These are phyloP conservation scores for Oryzias curvinotus DNA, from an alignment of 2,113 vertebrate species.

Conservation along the genomic window DNA sequence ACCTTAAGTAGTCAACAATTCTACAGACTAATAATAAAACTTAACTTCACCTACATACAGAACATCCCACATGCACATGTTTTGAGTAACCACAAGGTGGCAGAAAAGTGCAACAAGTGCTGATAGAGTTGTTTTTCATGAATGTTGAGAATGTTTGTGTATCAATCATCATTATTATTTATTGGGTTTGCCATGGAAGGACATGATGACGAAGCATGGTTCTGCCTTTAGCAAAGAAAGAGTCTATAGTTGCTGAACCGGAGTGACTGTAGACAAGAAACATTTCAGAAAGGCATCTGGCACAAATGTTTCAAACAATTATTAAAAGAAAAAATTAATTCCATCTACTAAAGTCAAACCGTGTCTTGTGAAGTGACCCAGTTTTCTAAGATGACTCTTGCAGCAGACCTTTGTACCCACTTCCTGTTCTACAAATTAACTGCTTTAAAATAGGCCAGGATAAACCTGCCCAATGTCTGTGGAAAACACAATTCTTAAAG, in stretches of 20 bases:
- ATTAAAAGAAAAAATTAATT: constrained; percentile 1
- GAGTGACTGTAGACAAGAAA: constrained; percentile 4
- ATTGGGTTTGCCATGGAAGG: constrained; percentile 55
- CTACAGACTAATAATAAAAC: too few species aligned
- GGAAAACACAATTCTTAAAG: background rate
- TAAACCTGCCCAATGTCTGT: constrained; percentile 18
- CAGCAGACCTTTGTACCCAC: constrained; percentile 17
- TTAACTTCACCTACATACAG: too few species aligned
- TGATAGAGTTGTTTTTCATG: background rate
- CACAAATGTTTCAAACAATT: constrained; percentile 4
- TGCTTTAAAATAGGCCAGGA: constrained; percentile 12
- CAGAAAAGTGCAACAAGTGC: constrained; percentile 6
- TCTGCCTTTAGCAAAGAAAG: constrained; percentile 24
- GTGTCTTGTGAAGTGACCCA: constrained; percentile 24
- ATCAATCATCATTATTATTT: constrained; percentile 37
- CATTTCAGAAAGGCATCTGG: background rate
- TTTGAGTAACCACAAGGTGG: constrained; percentile 29
- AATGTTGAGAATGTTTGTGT: too few species aligned
- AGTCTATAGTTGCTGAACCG: background rate
- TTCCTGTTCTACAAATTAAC: constrained; percentile 27
- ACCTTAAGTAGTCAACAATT: too few species aligned
- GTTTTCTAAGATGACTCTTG: constrained; percentile 12
- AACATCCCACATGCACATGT: too few species aligned
- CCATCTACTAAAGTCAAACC: constrained; percentile 1
- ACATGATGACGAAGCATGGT: constrained; percentile 13